Evolutionary conservation across 1,140 invertebrate genomes (phyloP).

Genomic region (Aleiodes sp.): DNA sequence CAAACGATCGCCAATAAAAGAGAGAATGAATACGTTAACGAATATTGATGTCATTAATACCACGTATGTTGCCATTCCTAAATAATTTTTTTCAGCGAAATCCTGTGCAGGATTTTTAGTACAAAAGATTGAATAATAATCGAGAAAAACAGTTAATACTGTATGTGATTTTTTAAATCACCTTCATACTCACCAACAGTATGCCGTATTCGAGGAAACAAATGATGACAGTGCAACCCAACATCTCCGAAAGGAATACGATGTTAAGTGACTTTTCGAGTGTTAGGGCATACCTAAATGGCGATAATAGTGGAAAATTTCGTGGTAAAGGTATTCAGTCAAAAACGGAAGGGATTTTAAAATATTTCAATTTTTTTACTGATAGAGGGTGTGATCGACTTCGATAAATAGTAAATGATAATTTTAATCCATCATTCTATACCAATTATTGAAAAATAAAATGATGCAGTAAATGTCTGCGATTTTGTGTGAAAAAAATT

Average conservation of each 20-base stretch:
- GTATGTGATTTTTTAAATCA: constrained; percentile 23
- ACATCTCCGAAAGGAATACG: constrained; percentile 59
- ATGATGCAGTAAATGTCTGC: too few relatives aligned
- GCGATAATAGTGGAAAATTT: too few relatives aligned
- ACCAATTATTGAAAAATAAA: too few relatives aligned
- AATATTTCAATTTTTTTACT: constrained; percentile 10
- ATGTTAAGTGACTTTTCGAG: constrained; percentile 54
- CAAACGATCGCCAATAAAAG: constrained; percentile 52
- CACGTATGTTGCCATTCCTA: constrained; percentile 49
- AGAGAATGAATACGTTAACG: constrained; percentile 37
- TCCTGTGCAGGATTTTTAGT: constrained; percentile 43
- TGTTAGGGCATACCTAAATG: constrained; percentile 53
- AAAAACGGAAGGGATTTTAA: constrained; percentile 2
- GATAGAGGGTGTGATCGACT: neutral
- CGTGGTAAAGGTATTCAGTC: too few relatives aligned
- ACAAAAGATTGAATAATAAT: constrained; percentile 22
- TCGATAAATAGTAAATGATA: too few relatives aligned
- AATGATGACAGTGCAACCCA: constrained; percentile 58
- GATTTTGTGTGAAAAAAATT: neutral
- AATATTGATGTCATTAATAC: constrained; percentile 39
- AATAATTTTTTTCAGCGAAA: constrained; percentile 47
- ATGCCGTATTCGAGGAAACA: constrained; percentile 60
- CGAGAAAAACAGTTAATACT: too few relatives aligned
- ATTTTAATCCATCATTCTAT: too few relatives aligned
- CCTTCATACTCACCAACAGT: constrained; percentile 42